Base-by-base conservation (phyloP, 2,888 invertebrate genomes). In the Carterocephalus palaemon region DNA sequence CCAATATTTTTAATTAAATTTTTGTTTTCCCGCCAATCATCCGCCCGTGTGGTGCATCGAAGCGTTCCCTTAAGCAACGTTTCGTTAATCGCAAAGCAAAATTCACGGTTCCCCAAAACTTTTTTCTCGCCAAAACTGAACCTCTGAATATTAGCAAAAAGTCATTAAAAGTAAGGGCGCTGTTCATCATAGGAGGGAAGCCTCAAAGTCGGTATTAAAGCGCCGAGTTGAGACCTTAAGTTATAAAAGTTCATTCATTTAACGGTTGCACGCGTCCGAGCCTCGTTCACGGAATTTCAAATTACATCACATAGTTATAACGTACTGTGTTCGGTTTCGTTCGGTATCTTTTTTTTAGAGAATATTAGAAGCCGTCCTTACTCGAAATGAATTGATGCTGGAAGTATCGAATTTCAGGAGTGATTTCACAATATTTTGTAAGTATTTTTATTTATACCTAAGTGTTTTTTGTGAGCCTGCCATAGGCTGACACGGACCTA, bases 191-290 rank as follows among this genome's bases (percentile, higher is more conserved):
- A 64, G 64, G 66, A 64, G 59, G 46, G 53, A 54, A 63, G 67
- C 71, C 72, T 80, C 81, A 80, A 83, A 83, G 81, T 76, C 76
- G 71, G 79, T 73, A 79, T 81, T 79, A 83, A 73, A 76, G 62
- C 61, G 62, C 64, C 64, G 71, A 78, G 67, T 77, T 67, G 66
- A 60, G 70, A 65, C 73, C 82, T 68, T 78, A 78, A 83, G 66
- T 84, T 82, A 80, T 73, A 83, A 86, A 85, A 86, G 83, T 86
- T 85, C 78, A 83, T 84, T 85, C 85, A 86, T 86, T 86, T 85
- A 83, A 84, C 85, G 85, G 67, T 80, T 70, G 72, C 75, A 63
- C 79, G 84, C 74, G 67, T 75, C 59, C 67, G 65, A 49, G 51
- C 47, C 58, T 58, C 60, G 61, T 64, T 61, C 66, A 65, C 65